Base-by-base conservation (phyloP, 2,113 vertebrate species). In the Cyrtonyx montezumae region DNA sequence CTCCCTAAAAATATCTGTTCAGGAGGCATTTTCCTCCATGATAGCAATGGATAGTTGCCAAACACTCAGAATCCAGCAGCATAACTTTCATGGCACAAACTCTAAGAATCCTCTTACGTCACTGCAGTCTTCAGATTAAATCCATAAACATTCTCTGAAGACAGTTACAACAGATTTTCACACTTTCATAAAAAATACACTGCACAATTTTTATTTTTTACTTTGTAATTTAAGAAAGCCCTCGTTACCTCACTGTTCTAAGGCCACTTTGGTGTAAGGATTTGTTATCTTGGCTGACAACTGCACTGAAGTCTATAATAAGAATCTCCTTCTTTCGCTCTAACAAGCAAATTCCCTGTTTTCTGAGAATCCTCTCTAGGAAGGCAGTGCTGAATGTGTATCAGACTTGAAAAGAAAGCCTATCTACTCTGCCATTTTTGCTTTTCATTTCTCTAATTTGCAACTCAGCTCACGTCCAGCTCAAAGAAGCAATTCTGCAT, bases 291-390 rank as follows among this genome's bases (percentile, higher is more conserved):
- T 84, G 53, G 88, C 68, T 96, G 95, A 97, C 89, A 95, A 96
- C 74, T 87, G 40, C 65, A 75, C 82, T 79, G 95, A 91, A 96
- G 48, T 77, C 91, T 76, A 51, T 93, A 95, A 95, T 94, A 96
- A 96, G 61, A 97, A 93, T 95, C 77, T 83, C 90, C 88, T 95
- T 96, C 81, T 94, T 93, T 97, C 7, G 2, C 87, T 96, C 70
- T 95, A 92, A 96, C 95, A 97, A 97, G 93, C 80, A 93, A 97
- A 97, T 95, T 92, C 94, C 93, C 92, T 95, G 91, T 97, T 97
- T 97, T 82, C 92, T 2, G 90, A 95, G 89, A 95, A 91, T 43
- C 87, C 85, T 95, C 92, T 95, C 96, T 87, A 96, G 88, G 95
- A 96, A 97, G 95, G 85, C 88, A 95, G 59, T 30, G 51, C 84